Evolutionary conservation across 2,113 vertebrate genomes (phyloP).

Genomic region (Tichodroma muraria): DNA sequence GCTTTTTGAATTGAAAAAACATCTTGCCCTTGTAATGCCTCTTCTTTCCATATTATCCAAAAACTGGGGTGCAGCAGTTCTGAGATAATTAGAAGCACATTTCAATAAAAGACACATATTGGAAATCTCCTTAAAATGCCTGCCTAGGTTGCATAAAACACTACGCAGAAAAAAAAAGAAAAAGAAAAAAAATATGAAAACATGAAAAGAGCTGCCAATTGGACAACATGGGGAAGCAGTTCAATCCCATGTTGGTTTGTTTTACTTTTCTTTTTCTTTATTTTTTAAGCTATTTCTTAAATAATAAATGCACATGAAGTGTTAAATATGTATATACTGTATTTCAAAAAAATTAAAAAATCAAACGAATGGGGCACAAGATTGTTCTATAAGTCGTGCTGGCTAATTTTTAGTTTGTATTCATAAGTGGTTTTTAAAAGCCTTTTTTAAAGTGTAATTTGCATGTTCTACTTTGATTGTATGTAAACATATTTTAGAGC

Average conservation of each 20-base stretch:
- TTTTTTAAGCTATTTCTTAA: conserved; percentile 83
- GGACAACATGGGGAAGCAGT: conserved; percentile 67
- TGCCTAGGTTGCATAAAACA: conserved; percentile 57
- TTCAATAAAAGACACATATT: conserved; percentile 65
- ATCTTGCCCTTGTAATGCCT: background rate
- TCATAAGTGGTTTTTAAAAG: conserved; percentile 97
- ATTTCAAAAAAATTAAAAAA: too few relatives aligned
- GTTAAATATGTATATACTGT: conserved; percentile 87
- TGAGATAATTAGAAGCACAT: conserved; percentile 76
- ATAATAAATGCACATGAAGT: conserved; percentile 89
- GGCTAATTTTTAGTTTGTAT: conserved; percentile 99
- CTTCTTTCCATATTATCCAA: conserved; percentile 38
- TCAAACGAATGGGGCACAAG: conserved; percentile 92
- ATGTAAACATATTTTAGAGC: conserved; percentile 99
- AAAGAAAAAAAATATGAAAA: conserved; percentile 10
- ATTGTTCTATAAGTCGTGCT: conserved; percentile 87
- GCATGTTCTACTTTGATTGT: conserved; percentile 99
- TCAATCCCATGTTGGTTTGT: conserved; percentile 65
- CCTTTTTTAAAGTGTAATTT: conserved; percentile 95
- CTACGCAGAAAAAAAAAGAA: conserved; percentile 36
- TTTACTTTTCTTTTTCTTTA: conserved; percentile 71
- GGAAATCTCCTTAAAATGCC: conserved; percentile 50
- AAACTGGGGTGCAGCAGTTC: conserved; percentile 54
- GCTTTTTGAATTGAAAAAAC: background rate
- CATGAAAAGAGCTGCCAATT: conserved; percentile 64